Evolutionary conservation across 2,113 vertebrate genomes (phyloP).

Genomic region (Pogona vitticeps): DNA sequence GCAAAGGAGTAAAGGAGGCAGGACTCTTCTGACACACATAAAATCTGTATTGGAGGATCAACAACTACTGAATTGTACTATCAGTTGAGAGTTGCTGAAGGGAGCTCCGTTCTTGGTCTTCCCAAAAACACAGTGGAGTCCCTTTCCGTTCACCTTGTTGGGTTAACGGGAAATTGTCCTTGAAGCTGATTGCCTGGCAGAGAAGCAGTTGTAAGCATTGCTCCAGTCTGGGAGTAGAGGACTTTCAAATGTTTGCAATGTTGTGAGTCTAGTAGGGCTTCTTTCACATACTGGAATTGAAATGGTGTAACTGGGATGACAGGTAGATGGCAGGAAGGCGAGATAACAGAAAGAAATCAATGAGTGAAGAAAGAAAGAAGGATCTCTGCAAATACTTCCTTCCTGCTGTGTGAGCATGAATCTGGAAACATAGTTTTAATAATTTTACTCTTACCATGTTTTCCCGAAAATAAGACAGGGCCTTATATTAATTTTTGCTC

Average conservation of each 20-base stretch:
- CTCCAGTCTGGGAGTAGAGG: too few species aligned
- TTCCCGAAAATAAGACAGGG: too few species aligned
- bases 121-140: neutral
- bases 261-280: neutral
- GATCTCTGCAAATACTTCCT: too few species aligned
- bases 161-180: slow-evolving; percentile 26
- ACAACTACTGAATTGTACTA: neutral
- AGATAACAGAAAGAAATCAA: neutral
- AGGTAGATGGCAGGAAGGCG: neutral
- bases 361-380: neutral
- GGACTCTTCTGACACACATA: neutral
- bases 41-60: neutral
- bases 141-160: slow-evolving; percentile 3
- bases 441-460: neutral
- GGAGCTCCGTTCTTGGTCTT: neutral
- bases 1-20: neutral
- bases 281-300: too few species aligned
- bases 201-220: neutral
- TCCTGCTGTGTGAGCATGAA: neutral
- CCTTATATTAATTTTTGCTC: too few species aligned
- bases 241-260: neutral
- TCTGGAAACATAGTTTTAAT: neutral
- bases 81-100: neutral
- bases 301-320: neutral
- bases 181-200: neutral